Conservation (phyloP, 2,113 vertebrate species). For the Eptesicus fuscus region DNA sequence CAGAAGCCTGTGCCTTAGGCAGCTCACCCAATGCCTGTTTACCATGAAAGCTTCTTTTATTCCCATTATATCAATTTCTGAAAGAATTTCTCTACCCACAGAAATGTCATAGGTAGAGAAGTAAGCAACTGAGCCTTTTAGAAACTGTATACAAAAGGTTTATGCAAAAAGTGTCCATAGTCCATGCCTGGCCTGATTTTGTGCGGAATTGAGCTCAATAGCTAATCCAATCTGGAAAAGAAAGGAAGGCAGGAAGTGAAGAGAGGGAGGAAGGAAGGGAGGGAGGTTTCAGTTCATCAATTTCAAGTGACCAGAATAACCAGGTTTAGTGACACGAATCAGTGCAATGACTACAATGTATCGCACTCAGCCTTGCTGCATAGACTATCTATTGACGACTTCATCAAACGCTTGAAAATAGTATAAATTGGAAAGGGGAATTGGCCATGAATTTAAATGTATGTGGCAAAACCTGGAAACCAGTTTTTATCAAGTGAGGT, state of each 20-base stretch:
- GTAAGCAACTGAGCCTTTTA: background rate
- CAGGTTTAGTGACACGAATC: background rate
- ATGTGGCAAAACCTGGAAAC: background rate
- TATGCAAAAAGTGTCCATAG: background rate
- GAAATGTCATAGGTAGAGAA: background rate
- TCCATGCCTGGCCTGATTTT: background rate
- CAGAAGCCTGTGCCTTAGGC: background rate
- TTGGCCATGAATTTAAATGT: background rate
- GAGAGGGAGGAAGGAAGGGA: background rate
- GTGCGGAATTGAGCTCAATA: background rate
- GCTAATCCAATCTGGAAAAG: background rate
- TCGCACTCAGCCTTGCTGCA: background rate
- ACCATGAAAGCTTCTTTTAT: conserved; percentile 28
- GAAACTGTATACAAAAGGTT: background rate
- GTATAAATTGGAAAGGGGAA: background rate
- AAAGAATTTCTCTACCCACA: background rate
- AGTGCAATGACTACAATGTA: background rate
- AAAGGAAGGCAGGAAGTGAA: background rate
- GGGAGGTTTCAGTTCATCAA: background rate
- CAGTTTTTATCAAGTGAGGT: background rate
- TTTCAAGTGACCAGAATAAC: background rate
- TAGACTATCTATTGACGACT: background rate
- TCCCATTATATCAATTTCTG: conserved; percentile 22
- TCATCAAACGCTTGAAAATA: background rate
- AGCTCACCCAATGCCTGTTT: background rate